phyloP scores from a whole-genome alignment of 2,797 vertebrate genomes.

The Bradypodion ventrale region DNA sequence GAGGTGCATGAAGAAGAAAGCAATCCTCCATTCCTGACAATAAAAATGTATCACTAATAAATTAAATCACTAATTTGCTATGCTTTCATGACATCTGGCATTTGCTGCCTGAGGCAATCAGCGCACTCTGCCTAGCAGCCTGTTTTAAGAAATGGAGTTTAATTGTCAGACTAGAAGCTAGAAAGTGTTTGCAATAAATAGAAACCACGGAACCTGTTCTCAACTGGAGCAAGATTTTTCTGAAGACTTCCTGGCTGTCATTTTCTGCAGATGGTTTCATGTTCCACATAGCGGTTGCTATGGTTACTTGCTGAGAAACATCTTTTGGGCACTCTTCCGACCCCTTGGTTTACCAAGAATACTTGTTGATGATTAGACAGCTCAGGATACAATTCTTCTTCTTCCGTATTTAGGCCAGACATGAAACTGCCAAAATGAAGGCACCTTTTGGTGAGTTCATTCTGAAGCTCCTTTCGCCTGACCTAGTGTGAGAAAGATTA shows the following conservation, averaged over 20 bases:
- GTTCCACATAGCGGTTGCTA: constrained; percentile 49
- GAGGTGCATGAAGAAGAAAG: no score
- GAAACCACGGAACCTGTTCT: not conserved
- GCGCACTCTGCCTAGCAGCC: not conserved
- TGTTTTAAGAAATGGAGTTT: not conserved
- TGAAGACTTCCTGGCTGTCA: not conserved
- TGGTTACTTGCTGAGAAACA: constrained; percentile 48
- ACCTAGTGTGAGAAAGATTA: no score
- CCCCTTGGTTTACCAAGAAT: not conserved
- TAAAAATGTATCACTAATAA: not conserved
- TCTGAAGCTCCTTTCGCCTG: no score
- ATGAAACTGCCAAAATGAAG: no score
- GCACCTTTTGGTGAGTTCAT: no score
- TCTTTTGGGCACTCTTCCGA: accelerated
- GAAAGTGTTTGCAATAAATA: not conserved
- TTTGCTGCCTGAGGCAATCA: not conserved
- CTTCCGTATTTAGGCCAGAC: no score
- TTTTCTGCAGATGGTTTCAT: constrained; percentile 14
- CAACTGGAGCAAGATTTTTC: not conserved
- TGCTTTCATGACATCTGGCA: not conserved
- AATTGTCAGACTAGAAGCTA: not conserved
- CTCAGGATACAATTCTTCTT: not conserved
- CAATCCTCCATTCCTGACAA: not conserved
- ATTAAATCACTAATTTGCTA: not conserved
- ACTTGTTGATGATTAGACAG: not conserved